phyloP scores from a whole-genome alignment of 2,888 invertebrate species.

The Nephrocerus scutellatus region DNA sequence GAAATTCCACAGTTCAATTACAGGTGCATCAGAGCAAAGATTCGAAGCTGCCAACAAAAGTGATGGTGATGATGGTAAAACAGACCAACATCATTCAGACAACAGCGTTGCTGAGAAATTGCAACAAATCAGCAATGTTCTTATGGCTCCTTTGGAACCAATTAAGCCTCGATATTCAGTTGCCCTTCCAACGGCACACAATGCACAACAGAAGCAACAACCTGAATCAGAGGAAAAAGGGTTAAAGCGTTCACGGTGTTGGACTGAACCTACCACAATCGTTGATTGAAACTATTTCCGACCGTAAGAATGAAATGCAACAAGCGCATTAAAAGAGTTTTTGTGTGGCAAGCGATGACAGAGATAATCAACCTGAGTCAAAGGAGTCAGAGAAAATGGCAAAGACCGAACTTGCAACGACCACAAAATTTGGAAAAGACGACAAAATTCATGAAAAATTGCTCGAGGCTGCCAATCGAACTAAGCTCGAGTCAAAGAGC shows the following conservation, averaged over 20 bases:
- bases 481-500: constrained; percentile 30
- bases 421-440: constrained; percentile 7
- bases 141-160: constrained; percentile 7
- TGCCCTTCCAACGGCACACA: not conserved
- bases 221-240: not conserved
- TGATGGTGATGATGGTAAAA: not conserved
- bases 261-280: constrained; percentile 33
- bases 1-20: too few species aligned
- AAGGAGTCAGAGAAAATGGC: not conserved
- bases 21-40: too few species aligned
- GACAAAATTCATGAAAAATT: constrained; percentile 24
- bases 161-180: constrained; percentile 14
- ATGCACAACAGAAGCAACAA: not conserved
- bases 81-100: not conserved
- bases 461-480: constrained; percentile 34
- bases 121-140: constrained; percentile 27
- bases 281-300: constrained; percentile 32
- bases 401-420: constrained; percentile 1
- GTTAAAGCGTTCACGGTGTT: constrained; percentile 19
- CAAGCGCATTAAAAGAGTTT: constrained; percentile 35
- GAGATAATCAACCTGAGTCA: not conserved
- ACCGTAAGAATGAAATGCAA: constrained; percentile 19
- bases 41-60: too few species aligned
- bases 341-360: constrained; percentile 14
- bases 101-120: constrained; percentile 25